Conservation (phyloP, 2,113 vertebrate genomes). For the Anseranas semipalmata region DNA sequence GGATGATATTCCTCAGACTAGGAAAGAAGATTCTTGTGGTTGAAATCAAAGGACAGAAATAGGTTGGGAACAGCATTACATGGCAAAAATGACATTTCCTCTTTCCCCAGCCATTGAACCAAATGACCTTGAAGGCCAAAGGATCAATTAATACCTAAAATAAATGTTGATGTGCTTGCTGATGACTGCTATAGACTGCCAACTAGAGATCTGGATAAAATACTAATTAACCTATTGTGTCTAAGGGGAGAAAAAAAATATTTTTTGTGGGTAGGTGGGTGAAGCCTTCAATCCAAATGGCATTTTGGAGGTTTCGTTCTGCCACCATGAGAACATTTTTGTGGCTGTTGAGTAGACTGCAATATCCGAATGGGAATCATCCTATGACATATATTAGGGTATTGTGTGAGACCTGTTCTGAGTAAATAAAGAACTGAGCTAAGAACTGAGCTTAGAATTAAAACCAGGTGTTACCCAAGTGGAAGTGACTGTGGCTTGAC, state of each 20-base stretch:
- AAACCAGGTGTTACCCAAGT: neutral
- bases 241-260: neutral
- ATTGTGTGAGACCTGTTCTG: neutral
- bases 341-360: neutral
- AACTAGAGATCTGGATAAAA: neutral
- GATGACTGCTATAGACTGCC: neutral
- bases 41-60: neutral
- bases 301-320: neutral
- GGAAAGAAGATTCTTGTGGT: neutral
- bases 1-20: neutral
- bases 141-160: neutral
- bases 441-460: neutral
- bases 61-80: accelerated
- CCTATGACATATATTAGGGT: neutral
- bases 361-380: neutral
- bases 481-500: neutral
- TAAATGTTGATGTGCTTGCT: neutral
- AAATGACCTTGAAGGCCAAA: neutral
- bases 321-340: neutral
- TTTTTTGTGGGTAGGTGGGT: neutral
- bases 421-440: neutral
- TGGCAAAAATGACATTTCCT: neutral
- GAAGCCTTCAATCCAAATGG: neutral
- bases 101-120: neutral
- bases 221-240: neutral